phyloP scores from a whole-genome alignment of 2,797 vertebrate genomes.

The Sebastes umbrosus region DNA sequence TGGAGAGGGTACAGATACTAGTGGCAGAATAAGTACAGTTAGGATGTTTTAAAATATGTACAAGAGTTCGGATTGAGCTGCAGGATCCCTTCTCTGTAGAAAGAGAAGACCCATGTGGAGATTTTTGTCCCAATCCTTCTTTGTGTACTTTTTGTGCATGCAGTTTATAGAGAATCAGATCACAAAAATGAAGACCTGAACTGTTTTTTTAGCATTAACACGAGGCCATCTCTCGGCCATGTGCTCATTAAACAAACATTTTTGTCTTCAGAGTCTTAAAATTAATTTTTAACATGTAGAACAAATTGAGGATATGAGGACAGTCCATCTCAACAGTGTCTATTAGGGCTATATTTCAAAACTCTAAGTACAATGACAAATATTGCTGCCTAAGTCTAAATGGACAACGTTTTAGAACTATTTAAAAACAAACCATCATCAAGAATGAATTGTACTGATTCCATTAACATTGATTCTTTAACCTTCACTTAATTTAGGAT shows the following conservation, averaged over 20 bases:
- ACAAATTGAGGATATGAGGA: constrained; percentile 88
- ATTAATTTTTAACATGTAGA: constrained; percentile 65
- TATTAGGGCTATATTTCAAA: constrained; percentile 99
- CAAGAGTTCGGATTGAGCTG: constrained; percentile 92
- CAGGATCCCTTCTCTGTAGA: constrained; percentile 96
- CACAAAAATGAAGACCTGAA: constrained; percentile 76
- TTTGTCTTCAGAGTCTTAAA: constrained; percentile 73
- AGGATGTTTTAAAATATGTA: constrained; percentile 92
- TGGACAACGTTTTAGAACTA: constrained; percentile 91
- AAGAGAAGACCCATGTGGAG: constrained; percentile 88
- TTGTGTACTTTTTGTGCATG: constrained; percentile 82
- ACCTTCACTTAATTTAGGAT: constrained; percentile 79
- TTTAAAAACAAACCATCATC: constrained; percentile 89
- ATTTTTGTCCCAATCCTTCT: constrained; percentile 88
- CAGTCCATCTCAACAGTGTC: constrained; percentile 95
- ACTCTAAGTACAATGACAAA: constrained; percentile 88
- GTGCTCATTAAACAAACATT: constrained; percentile 70
- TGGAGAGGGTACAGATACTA: constrained; percentile 95
- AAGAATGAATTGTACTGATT: constrained; percentile 77
- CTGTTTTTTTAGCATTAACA: constrained; percentile 66
- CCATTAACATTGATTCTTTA: constrained; percentile 78
- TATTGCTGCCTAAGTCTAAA: constrained; percentile 87
- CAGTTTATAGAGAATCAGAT: constrained; percentile 82
- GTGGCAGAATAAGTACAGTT: constrained; percentile 88
- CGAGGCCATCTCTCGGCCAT: constrained; percentile 63